phyloP scores from a whole-genome alignment of 2,888 invertebrate genomes.

The Erynnis tages region DNA sequence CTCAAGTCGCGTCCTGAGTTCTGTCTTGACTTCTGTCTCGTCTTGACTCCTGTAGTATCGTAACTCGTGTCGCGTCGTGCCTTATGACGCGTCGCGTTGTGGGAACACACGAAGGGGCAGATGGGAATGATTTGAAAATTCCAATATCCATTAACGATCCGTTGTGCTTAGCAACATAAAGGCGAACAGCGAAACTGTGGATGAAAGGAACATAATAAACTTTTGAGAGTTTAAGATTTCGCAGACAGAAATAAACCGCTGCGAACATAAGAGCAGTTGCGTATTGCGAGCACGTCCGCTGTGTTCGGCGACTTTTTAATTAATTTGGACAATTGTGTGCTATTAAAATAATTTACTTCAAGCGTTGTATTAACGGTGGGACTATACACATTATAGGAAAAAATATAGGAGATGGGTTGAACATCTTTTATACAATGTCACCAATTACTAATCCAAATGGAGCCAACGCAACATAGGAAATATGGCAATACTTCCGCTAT shows the following conservation, averaged over 20 bases:
- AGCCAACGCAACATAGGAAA: too few species aligned
- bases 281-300: slow-evolving; percentile 21
- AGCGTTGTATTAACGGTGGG: neutral
- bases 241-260: slow-evolving; percentile 57
- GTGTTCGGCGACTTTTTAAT: slow-evolving; percentile 10
- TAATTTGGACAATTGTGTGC: slow-evolving; percentile 17
- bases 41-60: too few species aligned
- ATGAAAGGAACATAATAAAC: slow-evolving; percentile 18
- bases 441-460: too few species aligned
- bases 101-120: too few species aligned
- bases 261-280: slow-evolving; percentile 41
- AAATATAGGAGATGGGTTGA: too few species aligned
- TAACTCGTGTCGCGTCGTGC: too few species aligned
- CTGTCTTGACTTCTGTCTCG: too few species aligned
- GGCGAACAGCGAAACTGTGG: neutral
- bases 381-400: neutral
- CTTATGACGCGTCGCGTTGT: too few species aligned
- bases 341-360: slow-evolving; percentile 3
- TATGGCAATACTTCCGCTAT: too few species aligned
- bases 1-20: too few species aligned
- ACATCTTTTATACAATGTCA: too few species aligned
- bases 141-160: neutral
- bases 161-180: neutral
- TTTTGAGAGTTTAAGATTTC: slow-evolving; percentile 38
- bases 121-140: neutral